A percentile compares a stretch with the other conserved stretches of the same genome.
Conservation (phyloP, 2,797 vertebrate species). For the Taeniopygia guttata region DNA sequence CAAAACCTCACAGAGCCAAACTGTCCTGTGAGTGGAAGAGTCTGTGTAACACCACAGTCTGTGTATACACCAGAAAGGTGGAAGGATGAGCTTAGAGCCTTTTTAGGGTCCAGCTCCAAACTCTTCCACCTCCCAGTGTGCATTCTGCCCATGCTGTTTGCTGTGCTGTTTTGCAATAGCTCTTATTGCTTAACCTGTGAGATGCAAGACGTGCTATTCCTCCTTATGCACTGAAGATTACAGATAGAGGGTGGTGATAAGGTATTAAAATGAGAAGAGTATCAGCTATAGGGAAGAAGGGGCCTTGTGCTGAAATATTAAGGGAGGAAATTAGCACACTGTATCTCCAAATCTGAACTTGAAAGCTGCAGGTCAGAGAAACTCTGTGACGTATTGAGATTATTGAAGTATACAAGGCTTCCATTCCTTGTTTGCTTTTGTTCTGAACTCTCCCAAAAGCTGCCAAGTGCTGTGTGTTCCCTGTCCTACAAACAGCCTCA, state of each 20-base stretch:
- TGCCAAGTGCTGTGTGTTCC: not conserved
- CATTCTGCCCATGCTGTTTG: not conserved
- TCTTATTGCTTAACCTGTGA: constrained; percentile 34
- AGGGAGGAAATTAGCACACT: not conserved
- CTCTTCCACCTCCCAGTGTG: not conserved
- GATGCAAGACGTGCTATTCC: not conserved
- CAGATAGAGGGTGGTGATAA: not conserved
- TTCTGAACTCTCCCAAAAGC: not conserved
- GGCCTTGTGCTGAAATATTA: not conserved
- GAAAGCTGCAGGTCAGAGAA: not conserved
- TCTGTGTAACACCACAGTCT: not conserved
- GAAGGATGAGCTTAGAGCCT: not conserved
- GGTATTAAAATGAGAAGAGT: not conserved
- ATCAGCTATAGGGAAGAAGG: not conserved
- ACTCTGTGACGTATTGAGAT: not conserved
- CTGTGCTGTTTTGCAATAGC: not conserved
- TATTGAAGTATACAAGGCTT: not conserved
- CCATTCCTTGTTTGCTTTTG: not conserved
- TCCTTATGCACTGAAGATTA: not conserved
- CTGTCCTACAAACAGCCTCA: not conserved
- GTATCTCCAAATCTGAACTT: not conserved
- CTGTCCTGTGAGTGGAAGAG: not conserved
- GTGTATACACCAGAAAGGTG: not conserved
- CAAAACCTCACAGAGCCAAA: not conserved
- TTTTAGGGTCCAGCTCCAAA: not conserved